Percentiles rank a stretch among this genome's conserved stretches.
Evolutionary conservation across 2,888 invertebrate species (phyloP).

Genomic region (Spicauda simplicius): DNA sequence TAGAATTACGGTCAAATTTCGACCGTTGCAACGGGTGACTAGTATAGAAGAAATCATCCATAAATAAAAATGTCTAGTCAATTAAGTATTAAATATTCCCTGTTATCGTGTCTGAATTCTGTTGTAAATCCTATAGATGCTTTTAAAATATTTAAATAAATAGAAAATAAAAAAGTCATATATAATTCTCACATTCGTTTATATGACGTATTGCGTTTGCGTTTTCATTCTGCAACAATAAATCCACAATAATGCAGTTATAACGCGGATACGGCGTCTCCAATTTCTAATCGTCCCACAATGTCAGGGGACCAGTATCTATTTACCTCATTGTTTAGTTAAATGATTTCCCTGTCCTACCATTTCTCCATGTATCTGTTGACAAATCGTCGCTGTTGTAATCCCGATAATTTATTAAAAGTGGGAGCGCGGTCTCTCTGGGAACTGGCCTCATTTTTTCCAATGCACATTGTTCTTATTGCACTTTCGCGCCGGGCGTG

Average conservation of each 20-base stretch:
- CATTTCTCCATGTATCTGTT: constrained; percentile 2
- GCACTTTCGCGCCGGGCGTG: constrained; percentile 24
- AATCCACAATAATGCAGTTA: background rate
- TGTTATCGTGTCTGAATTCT: too few relatives aligned
- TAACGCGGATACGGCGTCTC: background rate
- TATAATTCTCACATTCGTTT: too few relatives aligned
- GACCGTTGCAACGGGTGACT: too few relatives aligned
- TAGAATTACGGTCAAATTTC: too few relatives aligned
- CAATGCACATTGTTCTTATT: constrained; percentile 33
- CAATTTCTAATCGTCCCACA: background rate
- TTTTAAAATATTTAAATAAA: too few relatives aligned
- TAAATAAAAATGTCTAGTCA: too few relatives aligned
- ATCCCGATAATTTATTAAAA: constrained; percentile 36
- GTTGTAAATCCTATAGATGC: too few relatives aligned
- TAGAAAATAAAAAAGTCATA: too few relatives aligned
- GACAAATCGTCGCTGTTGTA: constrained; percentile 29
- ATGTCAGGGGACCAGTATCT: background rate
- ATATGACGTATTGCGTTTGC: too few relatives aligned
- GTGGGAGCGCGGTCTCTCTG: constrained; percentile 31
- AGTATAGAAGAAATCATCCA: too few relatives aligned
- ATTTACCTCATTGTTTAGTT: background rate
- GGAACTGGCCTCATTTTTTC: constrained; percentile 37
- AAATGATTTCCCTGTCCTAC: constrained; percentile 1
- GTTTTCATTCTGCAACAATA: too few relatives aligned
- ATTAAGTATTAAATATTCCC: too few relatives aligned